phyloP scores from a whole-genome alignment of 2,113 vertebrate genomes.

The Myotis davidii region DNA sequence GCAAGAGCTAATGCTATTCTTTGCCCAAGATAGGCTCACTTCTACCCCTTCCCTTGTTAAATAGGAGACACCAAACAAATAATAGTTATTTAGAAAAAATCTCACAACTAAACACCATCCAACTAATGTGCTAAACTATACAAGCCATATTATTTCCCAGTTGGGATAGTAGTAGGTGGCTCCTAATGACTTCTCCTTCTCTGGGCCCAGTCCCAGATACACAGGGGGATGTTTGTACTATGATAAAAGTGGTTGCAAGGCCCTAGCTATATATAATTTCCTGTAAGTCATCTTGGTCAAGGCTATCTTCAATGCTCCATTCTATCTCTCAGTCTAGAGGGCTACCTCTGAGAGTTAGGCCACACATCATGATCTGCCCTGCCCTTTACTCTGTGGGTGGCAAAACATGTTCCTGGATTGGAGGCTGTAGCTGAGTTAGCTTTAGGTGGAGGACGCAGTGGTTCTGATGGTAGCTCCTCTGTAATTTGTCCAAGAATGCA shows the following conservation, averaged over 20 bases:
- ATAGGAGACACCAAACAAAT: neutral
- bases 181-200: neutral
- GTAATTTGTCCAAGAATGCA: neutral
- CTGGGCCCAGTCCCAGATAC: neutral
- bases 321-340: neutral
- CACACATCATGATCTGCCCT: neutral
- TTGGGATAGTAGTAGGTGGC: neutral
- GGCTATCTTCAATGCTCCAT: neutral
- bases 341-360: neutral
- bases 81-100: constrained; percentile 33
- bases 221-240: neutral
- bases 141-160: neutral
- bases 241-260: neutral
- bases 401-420: neutral
- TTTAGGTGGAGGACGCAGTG: neutral
- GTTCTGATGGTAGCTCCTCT: neutral
- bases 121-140: neutral
- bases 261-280: neutral
- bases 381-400: neutral
- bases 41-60: neutral
- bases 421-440: neutral
- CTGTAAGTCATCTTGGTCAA: neutral
- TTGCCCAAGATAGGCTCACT: neutral
- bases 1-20: neutral
- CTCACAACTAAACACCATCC: neutral